Evolutionary conservation across 2,113 vertebrate species (phyloP), one percentile per base, ranked within the genome.

Genomic region (Bubalus kerabau): DNA sequence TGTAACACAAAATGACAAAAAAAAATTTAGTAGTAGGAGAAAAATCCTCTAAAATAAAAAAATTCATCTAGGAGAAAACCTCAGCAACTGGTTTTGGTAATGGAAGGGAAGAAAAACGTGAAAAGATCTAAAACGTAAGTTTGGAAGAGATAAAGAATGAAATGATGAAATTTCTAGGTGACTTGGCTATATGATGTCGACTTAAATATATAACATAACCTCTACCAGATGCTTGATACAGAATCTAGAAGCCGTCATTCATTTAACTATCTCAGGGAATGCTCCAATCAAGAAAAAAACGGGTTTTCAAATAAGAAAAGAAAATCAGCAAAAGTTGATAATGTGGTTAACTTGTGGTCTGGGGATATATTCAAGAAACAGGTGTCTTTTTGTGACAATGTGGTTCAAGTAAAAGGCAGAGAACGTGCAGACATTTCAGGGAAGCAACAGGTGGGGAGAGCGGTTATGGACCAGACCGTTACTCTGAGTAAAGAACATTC

Each of bases 331-430:
- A 88, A 97, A 94, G 30, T 17, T 90, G 19, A 78, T 90, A 74
- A 76, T 60, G 57, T 90, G 56, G 57, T 92, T 95, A 95, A 87
- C 84, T 92, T 97, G 80, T 95, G 56, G 60, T 82, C 85, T 92
- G 54, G 32, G 64, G 40, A 64, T 67, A 92, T 26, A 90, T 0
- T 90, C 56, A 92, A 96, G 71, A 93, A 87, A 94, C 54, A 84
- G 4, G 0, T 62, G 40, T 71, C 64, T 95, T 96, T 93, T 91
- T 13, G 32, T 78, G 23, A 97, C 90, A 93, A 64, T 32, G 90
- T 87, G 48, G 57, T 64, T 92, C 62, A 90, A 88, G n/a, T 60
- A 64, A 95, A 97, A 94, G 80, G 71, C 43, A 88, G 57, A 94
- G 82, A 62, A 30, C 52, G 32, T 52, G 23, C 32, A 95, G 93